Evolutionary conservation across 2,113 vertebrate genomes (phyloP).

Genomic region (Pelmatolapia mariae): DNA sequence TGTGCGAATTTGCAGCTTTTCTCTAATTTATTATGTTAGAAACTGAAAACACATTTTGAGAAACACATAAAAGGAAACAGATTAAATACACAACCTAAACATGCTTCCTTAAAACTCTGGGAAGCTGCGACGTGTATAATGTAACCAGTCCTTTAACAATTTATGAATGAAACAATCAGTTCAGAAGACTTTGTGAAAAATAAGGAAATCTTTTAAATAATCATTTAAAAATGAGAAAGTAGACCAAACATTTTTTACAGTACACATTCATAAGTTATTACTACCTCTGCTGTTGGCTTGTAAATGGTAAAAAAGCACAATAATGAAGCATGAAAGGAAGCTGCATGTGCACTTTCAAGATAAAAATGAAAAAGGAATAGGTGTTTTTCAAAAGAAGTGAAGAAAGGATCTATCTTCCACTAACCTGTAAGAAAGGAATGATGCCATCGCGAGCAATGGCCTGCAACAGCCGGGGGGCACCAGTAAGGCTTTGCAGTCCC

Average conservation of each 20-base stretch:
- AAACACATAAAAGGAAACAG: background rate
- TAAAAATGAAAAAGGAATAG: fast-evolving
- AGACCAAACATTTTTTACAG: fast-evolving
- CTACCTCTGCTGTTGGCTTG: background rate
- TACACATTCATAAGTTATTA: background rate
- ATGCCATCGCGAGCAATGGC: slow-evolving; percentile 92
- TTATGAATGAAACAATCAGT: background rate
- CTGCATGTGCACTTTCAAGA: fast-evolving
- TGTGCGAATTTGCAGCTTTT: background rate
- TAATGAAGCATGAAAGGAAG: background rate
- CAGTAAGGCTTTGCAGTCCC: slow-evolving; percentile 91
- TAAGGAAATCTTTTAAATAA: background rate
- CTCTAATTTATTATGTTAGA: background rate
- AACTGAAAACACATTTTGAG: background rate
- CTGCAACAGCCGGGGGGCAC: slow-evolving; percentile 89
- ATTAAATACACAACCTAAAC: background rate
- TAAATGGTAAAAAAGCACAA: fast-evolving
- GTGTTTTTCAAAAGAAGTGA: background rate
- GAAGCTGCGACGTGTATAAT: background rate
- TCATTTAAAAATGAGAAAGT: background rate
- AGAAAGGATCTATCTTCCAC: background rate
- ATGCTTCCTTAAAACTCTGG: background rate
- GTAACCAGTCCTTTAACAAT: fast-evolving
- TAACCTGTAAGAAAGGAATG: slow-evolving; percentile 87
- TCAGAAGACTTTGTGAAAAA: background rate